Conservation (phyloP, 2,888 invertebrate genomes). For the Epistrophe eligans region DNA sequence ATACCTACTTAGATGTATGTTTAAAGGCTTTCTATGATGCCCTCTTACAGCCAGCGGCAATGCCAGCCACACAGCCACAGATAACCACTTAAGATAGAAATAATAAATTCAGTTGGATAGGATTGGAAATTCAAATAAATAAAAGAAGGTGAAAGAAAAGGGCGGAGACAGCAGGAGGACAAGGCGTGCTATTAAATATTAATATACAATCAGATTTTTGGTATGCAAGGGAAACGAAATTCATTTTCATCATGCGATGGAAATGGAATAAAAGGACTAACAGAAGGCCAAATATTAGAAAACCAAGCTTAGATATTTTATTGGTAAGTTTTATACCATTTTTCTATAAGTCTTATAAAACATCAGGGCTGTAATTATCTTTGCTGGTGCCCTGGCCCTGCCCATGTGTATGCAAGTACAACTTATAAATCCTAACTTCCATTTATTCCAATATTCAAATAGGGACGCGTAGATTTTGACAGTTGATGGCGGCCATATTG, state of each 20-base stretch:
- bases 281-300: constrained; percentile 38
- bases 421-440: background rate
- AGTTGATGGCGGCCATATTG: too few species aligned
- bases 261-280: background rate
- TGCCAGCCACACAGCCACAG: constrained; percentile 49
- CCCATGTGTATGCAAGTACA: background rate
- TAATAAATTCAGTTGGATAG: constrained; percentile 72
- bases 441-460: too few species aligned
- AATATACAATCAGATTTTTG: constrained; percentile 75
- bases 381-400: background rate
- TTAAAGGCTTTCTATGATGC: background rate
- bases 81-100: constrained; percentile 74
- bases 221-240: constrained; percentile 71
- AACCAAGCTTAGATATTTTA: constrained; percentile 22
- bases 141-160: constrained; percentile 58
- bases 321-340: background rate
- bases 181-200: constrained; percentile 66
- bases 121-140: constrained; percentile 75
- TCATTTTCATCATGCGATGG: constrained; percentile 59
- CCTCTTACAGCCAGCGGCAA: background rate
- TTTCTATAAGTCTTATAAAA: background rate
- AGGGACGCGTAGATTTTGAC: too few species aligned
- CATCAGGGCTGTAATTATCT: background rate
- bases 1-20: background rate
- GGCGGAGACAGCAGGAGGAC: background rate